Percentiles rank a stretch among this genome's conserved stretches.
Evolutionary conservation across 2,888 invertebrate genomes (phyloP).

Genomic region (Drosophila hamatofila): DNA sequence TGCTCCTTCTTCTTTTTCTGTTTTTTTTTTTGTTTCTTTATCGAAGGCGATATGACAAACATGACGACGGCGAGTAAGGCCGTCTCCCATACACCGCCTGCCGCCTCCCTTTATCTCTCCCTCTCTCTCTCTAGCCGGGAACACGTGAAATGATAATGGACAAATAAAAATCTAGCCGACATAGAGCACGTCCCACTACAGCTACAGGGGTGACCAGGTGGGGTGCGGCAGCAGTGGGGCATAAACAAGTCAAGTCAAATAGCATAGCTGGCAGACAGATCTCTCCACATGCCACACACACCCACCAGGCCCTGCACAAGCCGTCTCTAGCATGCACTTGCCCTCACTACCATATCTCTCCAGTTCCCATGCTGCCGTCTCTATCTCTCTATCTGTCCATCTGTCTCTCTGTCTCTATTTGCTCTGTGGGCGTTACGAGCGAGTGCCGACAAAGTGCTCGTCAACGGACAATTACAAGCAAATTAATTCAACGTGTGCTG

Average conservation of each 20-base stretch:
- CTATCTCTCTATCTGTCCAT: background rate
- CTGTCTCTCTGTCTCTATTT: constrained; percentile 21
- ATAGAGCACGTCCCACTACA: constrained; percentile 17
- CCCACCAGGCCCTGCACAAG: background rate
- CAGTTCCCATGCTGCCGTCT: too few relatives aligned
- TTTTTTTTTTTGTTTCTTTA: constrained; percentile 53
- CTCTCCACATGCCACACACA: constrained; percentile 15
- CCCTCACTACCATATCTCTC: background rate
- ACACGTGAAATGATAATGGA: constrained; percentile 63
- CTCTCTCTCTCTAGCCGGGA: background rate
- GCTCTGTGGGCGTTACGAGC: constrained; percentile 52
- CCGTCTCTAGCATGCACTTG: background rate
- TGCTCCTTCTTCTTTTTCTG: background rate
- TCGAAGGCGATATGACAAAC: constrained; percentile 70
- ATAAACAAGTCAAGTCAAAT: constrained; percentile 48
- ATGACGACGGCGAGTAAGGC: constrained; percentile 64
- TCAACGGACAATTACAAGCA: constrained; percentile 78
- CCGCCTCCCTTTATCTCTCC: background rate
- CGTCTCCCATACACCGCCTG: background rate
- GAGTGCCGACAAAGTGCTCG: constrained; percentile 77
- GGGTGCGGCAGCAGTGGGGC: background rate
- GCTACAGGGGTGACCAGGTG: background rate
- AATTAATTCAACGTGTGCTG: constrained; percentile 71
- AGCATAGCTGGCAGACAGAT: constrained; percentile 15
- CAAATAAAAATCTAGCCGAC: constrained; percentile 56